Percentiles rank a stretch among this genome's conserved stretches.
Conservation (phyloP, 2,113 vertebrate genomes). For the Trogon surrucura region DNA sequence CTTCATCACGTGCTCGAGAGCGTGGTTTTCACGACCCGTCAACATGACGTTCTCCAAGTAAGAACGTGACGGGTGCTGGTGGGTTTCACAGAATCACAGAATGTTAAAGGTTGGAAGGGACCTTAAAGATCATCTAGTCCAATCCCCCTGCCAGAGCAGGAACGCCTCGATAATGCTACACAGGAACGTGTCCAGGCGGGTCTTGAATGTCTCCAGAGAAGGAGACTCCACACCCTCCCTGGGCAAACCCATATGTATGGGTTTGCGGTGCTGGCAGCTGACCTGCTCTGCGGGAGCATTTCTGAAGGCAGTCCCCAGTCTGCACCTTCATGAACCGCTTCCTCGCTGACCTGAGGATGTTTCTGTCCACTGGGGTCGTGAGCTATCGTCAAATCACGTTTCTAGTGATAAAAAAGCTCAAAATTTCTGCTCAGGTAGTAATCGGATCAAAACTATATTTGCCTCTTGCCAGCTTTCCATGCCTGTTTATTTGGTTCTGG, state of each 20-base stretch:
- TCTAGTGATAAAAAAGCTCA: too few relatives aligned
- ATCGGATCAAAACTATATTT: not conserved
- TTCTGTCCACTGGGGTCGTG: not conserved
- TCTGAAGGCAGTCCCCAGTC: not conserved
- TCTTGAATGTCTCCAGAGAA: too few relatives aligned
- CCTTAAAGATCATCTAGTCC: too few relatives aligned
- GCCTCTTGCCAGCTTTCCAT: not conserved
- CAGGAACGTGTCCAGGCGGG: too few relatives aligned
- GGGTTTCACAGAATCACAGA: too few relatives aligned
- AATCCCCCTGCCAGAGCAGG: too few relatives aligned
- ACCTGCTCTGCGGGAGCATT: too few relatives aligned
- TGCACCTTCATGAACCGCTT: not conserved
- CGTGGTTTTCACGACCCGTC: fast-evolving
- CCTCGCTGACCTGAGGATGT: not conserved
- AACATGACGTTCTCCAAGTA: fast-evolving
- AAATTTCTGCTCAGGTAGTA: not conserved
- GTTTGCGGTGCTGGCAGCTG: not conserved
- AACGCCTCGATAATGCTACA: too few relatives aligned
- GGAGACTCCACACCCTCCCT: too few relatives aligned
- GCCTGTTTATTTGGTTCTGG: not conserved
- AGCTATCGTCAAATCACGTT: not conserved
- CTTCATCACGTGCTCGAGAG: not conserved
- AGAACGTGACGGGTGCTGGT: not conserved
- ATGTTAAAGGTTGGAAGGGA: too few relatives aligned
- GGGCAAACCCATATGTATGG: too few relatives aligned